phyloP scores from a whole-genome alignment of 92 coral and sea anemone genomes.

The Parazoanthus darwini region DNA sequence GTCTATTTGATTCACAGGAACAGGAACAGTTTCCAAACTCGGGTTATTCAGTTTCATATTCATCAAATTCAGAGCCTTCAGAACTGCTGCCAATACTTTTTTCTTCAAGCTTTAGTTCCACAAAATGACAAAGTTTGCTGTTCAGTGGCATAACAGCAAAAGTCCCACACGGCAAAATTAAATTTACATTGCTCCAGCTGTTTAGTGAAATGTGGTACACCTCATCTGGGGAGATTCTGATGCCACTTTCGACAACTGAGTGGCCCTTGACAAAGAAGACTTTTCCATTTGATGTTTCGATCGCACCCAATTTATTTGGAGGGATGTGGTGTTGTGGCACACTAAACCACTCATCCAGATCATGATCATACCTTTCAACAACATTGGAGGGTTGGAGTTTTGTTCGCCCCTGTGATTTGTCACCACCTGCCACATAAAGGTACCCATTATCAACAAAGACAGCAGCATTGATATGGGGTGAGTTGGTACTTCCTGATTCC shows the following conservation, averaged over 20 bases:
- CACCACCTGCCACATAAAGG: slow-evolving; percentile 56
- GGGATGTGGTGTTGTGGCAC: slow-evolving; percentile 52
- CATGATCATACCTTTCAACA: slow-evolving; percentile 49
- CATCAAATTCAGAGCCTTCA: not conserved
- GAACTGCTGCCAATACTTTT: not conserved
- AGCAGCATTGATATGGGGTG: slow-evolving; percentile 39
- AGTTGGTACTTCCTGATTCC: slow-evolving; percentile 24
- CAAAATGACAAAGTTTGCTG: not conserved
- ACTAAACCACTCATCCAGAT: slow-evolving; percentile 30
- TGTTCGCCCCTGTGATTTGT: slow-evolving; percentile 18
- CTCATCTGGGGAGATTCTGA: slow-evolving; percentile 45
- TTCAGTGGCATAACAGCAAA: slow-evolving; percentile 12
- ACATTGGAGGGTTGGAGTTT: slow-evolving; percentile 47
- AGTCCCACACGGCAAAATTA: not conserved
- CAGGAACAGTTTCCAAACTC: too few relatives aligned
- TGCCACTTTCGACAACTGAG: slow-evolving; percentile 49
- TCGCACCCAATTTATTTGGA: slow-evolving; percentile 44
- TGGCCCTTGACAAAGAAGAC: slow-evolving; percentile 46
- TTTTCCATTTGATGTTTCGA: slow-evolving; percentile 23
- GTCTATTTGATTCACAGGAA: too few relatives aligned
- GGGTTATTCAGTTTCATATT: too few relatives aligned
- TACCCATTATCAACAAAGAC: slow-evolving; percentile 40
- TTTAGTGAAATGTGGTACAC: slow-evolving; percentile 51
- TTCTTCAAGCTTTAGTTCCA: not conserved
- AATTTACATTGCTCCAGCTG: slow-evolving; percentile 34